These are phyloP conservation scores for Pomatorhinus ruficollis DNA, from an alignment of 2,113 vertebrate species.

Conservation along the genomic window DNA sequence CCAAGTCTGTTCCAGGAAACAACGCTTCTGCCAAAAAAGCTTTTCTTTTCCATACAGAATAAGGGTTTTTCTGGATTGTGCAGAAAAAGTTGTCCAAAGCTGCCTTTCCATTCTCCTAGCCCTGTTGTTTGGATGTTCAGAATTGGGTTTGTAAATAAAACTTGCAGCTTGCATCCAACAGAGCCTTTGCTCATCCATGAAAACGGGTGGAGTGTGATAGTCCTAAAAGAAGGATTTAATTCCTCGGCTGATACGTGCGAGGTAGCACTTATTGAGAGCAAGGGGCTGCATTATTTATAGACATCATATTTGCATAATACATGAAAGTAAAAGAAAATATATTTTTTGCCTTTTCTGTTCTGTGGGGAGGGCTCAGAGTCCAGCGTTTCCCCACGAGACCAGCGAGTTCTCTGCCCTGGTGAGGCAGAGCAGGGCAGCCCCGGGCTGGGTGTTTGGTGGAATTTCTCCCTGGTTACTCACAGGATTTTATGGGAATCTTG, in stretches of 20 bases:
- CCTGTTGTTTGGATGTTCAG: neutral
- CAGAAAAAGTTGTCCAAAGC: neutral
- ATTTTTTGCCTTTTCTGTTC: neutral
- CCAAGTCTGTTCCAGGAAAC: neutral
- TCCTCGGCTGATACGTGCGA: neutral
- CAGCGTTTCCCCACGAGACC: accelerated
- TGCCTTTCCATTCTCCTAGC: neutral
- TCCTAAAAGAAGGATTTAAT: neutral
- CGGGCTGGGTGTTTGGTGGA: accelerated
- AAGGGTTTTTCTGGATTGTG: neutral
- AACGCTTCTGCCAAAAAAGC: neutral
- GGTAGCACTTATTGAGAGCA: neutral
- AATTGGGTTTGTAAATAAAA: neutral
- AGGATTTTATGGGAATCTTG: neutral
- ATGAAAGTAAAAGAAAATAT: neutral
- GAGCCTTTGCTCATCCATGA: neutral
- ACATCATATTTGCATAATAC: slow-evolving; percentile 26
- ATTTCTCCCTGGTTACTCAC: neutral
- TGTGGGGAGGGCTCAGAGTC: neutral
- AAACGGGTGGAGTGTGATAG: accelerated
- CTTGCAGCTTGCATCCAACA: no score
- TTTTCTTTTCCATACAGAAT: neutral
- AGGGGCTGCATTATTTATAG: slow-evolving; percentile 30
- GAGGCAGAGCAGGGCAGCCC: neutral
- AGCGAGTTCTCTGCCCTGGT: neutral